Percentiles rank a stretch among this genome's conserved stretches.
phyloP scores from a whole-genome alignment of 2,113 vertebrate genomes.

The Eptesicus fuscus region DNA sequence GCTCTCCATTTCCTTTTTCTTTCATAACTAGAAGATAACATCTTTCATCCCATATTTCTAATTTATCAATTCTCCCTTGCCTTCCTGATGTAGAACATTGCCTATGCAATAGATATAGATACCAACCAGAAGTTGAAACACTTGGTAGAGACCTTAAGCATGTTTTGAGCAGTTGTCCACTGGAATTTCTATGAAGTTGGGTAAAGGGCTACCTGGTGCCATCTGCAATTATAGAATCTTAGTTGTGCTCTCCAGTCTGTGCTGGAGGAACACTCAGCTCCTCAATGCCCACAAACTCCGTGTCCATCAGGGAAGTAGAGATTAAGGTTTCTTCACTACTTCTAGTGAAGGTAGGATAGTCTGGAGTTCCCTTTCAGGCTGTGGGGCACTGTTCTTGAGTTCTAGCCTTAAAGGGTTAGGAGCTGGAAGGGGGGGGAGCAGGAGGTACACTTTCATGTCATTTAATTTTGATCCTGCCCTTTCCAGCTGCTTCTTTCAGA shows the following conservation, averaged over 20 bases:
- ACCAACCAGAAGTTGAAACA: background rate
- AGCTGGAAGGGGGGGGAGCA: background rate
- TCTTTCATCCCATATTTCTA: background rate
- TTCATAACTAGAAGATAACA: background rate
- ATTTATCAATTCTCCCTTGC: background rate
- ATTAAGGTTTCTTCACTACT: slow-evolving; percentile 22
- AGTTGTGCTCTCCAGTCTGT: background rate
- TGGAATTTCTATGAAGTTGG: background rate
- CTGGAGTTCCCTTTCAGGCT: slow-evolving; percentile 6
- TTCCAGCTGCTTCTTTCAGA: slow-evolving; percentile 25
- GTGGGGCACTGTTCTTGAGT: background rate
- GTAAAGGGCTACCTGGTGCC: background rate
- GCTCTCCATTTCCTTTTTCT: background rate
- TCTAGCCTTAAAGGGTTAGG: background rate
- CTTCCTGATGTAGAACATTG: background rate
- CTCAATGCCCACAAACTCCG: background rate
- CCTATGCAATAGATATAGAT: background rate
- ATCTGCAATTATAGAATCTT: background rate
- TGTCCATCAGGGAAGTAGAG: background rate
- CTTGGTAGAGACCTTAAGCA: background rate
- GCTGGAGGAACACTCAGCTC: background rate
- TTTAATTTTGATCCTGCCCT: slow-evolving; percentile 53
- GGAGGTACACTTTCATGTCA: background rate
- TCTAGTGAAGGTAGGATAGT: background rate
- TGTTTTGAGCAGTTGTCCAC: background rate